phyloP scores from a whole-genome alignment of 30 jellyfish, hydroid and myxozoan genomes.

The Aurelia sp. region DNA sequence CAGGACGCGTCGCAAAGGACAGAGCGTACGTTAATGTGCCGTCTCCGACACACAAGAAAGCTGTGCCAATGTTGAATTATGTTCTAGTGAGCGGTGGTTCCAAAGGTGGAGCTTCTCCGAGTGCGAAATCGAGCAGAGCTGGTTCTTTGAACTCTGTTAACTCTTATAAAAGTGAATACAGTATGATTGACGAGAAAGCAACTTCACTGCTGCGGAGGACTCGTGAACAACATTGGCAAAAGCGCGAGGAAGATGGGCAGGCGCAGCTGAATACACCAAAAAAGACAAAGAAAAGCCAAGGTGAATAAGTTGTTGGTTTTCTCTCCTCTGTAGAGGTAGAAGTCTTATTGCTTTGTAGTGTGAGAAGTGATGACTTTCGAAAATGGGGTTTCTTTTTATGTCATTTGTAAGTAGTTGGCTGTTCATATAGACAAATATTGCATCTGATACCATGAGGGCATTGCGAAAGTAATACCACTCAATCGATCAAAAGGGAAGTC shows the following conservation, averaged over 20 bases:
- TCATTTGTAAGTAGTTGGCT: too few relatives aligned
- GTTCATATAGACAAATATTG: too few relatives aligned
- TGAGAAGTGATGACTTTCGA: too few relatives aligned
- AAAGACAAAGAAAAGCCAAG: slow-evolving; percentile 38
- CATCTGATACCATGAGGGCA: too few relatives aligned
- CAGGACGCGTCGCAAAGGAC: slow-evolving; percentile 63
- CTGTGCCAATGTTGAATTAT: slow-evolving; percentile 61
- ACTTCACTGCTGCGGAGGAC: slow-evolving; percentile 65
- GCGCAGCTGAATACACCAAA: slow-evolving; percentile 51
- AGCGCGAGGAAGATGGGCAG: slow-evolving; percentile 78
- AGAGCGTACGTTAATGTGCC: slow-evolving; percentile 78
- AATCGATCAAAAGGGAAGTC: too few relatives aligned
- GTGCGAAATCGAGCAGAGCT: slow-evolving; percentile 30
- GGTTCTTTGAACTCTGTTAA: slow-evolving; percentile 53
- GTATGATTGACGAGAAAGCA: slow-evolving; percentile 85
- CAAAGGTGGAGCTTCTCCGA: slow-evolving; percentile 34
- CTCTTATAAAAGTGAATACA: slow-evolving; percentile 71
- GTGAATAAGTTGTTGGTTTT: slow-evolving; percentile 5
- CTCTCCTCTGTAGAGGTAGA: too few relatives aligned
- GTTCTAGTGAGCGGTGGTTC: slow-evolving; percentile 63
- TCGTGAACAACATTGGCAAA: slow-evolving; percentile 78
- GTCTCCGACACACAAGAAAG: slow-evolving; percentile 72
- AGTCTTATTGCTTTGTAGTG: too few relatives aligned
- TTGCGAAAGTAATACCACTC: too few relatives aligned
- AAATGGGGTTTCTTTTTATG: too few relatives aligned